Evolutionary conservation across 2,888 invertebrate genomes (phyloP).

Genomic region (Chromoteleia sp.): DNA sequence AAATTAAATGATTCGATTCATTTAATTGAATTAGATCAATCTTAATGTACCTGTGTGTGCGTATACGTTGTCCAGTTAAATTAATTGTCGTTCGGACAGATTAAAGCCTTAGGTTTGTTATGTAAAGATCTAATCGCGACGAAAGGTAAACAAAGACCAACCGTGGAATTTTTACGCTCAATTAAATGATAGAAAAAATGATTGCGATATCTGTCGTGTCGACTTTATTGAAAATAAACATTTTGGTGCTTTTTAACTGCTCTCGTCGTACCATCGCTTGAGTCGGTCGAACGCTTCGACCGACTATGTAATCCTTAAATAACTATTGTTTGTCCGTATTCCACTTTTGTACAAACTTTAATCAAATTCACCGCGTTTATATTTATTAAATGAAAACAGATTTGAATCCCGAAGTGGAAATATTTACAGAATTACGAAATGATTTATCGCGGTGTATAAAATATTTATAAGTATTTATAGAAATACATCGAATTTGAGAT

Average conservation of each 20-base stretch:
- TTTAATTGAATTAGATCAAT: constrained; percentile 16
- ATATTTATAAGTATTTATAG: constrained; percentile 14
- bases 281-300: too few relatives aligned
- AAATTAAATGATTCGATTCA: background rate
- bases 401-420: background rate
- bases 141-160: background rate
- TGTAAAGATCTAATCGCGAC: constrained; percentile 13
- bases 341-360: too few relatives aligned
- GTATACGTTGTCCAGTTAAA: constrained; percentile 3
- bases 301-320: too few relatives aligned
- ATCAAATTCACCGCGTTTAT: too few relatives aligned
- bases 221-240: background rate
- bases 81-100: constrained; percentile 10
- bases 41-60: constrained; percentile 1
- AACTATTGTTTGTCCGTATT: too few relatives aligned
- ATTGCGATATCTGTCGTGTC: background rate
- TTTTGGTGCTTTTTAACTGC: too few relatives aligned
- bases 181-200: background rate
- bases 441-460: constrained; percentile 1
- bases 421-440: constrained; percentile 11
- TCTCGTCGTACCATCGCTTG: too few relatives aligned
- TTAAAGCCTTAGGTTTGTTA: constrained; percentile 21
- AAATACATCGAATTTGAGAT: background rate
- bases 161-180: background rate
- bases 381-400: background rate